These are phyloP conservation scores for Syndactyla subalaris DNA, from an alignment of 2,797 vertebrate species.

Conservation along the genomic window DNA sequence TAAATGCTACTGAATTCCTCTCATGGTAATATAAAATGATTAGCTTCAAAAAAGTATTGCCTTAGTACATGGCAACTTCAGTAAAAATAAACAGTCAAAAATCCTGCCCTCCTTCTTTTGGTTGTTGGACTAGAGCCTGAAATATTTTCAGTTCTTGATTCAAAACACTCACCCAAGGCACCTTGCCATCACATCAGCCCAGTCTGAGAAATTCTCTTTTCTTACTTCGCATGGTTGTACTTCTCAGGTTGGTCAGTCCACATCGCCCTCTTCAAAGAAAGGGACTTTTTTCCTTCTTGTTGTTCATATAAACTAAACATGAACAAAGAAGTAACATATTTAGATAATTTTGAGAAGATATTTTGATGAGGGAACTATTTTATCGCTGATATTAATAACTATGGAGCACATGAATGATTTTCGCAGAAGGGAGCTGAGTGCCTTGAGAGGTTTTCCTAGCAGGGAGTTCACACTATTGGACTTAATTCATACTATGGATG, in stretches of 20 bases:
- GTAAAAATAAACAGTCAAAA: not conserved
- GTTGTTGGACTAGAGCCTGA: not conserved
- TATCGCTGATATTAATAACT: not conserved
- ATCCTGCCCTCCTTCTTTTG: not conserved
- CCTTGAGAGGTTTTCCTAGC: not conserved
- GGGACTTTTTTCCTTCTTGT: not conserved
- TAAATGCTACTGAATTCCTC: not conserved
- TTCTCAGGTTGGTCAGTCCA: not conserved
- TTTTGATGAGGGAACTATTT: not conserved
- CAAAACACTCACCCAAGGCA: not conserved
- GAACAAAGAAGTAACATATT: not conserved
- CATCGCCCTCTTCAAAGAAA: fast-evolving
- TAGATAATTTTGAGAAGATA: not conserved
- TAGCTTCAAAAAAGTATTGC: not conserved
- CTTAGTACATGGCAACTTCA: not conserved
- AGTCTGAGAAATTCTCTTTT: not conserved
- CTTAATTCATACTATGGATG: not conserved
- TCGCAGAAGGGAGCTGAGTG: not conserved
- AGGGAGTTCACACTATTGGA: not conserved
- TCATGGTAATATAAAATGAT: not conserved
- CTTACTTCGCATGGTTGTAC: fast-evolving
- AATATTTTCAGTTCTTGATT: not conserved
- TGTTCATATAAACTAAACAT: not conserved
- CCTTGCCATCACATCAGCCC: not conserved
- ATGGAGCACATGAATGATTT: not conserved